Conservation (phyloP, 2,888 invertebrate species). For the Orthosia cruda region DNA sequence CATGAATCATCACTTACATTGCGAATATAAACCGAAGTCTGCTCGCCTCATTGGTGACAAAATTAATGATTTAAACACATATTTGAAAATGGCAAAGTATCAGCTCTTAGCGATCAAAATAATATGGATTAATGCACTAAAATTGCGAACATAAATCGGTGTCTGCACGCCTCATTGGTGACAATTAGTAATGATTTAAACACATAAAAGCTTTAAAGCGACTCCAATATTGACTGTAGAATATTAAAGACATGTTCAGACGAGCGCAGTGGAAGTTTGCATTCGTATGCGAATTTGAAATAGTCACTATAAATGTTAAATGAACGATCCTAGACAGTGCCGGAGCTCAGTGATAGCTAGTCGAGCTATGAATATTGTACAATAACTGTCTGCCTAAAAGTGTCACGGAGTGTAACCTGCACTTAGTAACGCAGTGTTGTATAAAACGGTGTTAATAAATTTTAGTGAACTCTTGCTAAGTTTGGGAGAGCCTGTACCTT, state of each 20-base stretch:
- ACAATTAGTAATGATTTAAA: slow-evolving; percentile 34
- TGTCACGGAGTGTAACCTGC: slow-evolving; percentile 32
- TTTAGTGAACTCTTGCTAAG: neutral
- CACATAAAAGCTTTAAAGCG: slow-evolving; percentile 44
- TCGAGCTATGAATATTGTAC: slow-evolving; percentile 56
- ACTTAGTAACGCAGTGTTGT: slow-evolving; percentile 35
- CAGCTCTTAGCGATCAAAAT: neutral
- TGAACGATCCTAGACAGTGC: slow-evolving; percentile 69
- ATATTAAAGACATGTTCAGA: slow-evolving; percentile 73
- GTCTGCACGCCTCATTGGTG: neutral
- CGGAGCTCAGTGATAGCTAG: slow-evolving; percentile 55
- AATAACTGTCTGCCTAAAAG: slow-evolving; percentile 49
- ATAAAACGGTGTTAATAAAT: slow-evolving; percentile 23
- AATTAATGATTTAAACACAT: too few species aligned
- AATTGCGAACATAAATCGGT: neutral
- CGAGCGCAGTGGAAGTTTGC: slow-evolving; percentile 70
- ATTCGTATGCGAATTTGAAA: slow-evolving; percentile 78
- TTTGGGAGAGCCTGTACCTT: neutral
- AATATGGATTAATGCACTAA: neutral
- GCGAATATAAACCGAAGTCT: too few species aligned
- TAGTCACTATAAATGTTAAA: slow-evolving; percentile 80
- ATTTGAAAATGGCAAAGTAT: neutral
- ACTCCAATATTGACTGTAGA: slow-evolving; percentile 71
- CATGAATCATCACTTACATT: neutral
- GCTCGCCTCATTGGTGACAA: too few species aligned